Percentiles rank a stretch among this genome's conserved stretches.
phyloP scores from a whole-genome alignment of 1,140 invertebrate genomes.

The Lycorma delicatula region DNA sequence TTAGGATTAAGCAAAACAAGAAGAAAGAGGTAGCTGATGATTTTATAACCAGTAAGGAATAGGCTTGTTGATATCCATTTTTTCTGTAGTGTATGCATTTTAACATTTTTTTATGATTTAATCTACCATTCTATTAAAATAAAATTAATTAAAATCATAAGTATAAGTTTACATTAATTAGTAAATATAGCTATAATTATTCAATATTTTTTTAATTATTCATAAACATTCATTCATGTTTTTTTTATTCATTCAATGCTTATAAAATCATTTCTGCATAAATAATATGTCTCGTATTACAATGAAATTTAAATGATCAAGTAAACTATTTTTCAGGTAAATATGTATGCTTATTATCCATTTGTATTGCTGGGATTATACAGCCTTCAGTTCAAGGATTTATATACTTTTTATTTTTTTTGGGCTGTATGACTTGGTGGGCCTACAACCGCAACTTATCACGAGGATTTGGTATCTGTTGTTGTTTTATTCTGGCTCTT shows the following conservation, averaged over 20 bases:
- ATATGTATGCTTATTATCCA: slow-evolving; percentile 55
- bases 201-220: background rate
- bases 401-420: slow-evolving; percentile 80
- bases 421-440: slow-evolving; percentile 81
- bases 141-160: too few species aligned
- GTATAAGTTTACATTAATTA: background rate
- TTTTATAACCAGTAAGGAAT: too few species aligned
- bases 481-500: slow-evolving; percentile 61
- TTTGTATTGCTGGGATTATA: slow-evolving; percentile 69
- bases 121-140: too few species aligned
- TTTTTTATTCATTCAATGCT: background rate
- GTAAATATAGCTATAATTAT: background rate
- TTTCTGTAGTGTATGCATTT: too few species aligned
- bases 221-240: background rate
- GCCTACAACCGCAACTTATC: slow-evolving; percentile 66
- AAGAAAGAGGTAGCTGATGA: too few species aligned
- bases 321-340: slow-evolving; percentile 46
- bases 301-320: slow-evolving; percentile 20
- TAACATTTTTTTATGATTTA: too few species aligned
- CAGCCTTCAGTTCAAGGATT: slow-evolving; percentile 67
- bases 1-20: too few species aligned
- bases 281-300: background rate
- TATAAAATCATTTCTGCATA: background rate
- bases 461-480: slow-evolving; percentile 61
- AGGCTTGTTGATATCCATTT: too few species aligned